These are phyloP conservation scores for Rousettus leschenaultii DNA, from an alignment of 2,113 vertebrate genomes.

Conservation along the genomic window DNA sequence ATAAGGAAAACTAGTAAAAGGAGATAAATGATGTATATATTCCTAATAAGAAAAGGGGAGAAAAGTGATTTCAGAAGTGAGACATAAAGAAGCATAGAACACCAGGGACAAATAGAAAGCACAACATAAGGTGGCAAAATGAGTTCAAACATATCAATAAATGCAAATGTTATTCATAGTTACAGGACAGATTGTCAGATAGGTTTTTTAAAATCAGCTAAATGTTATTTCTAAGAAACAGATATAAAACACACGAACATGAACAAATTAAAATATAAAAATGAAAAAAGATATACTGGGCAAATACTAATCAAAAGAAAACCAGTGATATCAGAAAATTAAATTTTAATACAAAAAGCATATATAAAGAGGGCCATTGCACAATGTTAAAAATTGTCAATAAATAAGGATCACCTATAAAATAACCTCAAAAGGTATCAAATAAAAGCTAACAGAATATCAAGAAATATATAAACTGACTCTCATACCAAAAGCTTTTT, in stretches of 20 bases:
- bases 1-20: not conserved
- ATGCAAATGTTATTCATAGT: not conserved
- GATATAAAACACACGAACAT: not conserved
- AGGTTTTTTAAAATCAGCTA: not conserved
- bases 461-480: not conserved
- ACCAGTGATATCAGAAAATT: not conserved
- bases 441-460: not conserved
- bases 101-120: not conserved
- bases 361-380: not conserved
- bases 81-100: not conserved
- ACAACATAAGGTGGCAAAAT: not conserved
- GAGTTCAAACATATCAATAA: not conserved
- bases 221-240: not conserved
- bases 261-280: not conserved
- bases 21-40: not conserved
- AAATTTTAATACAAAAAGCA: not conserved
- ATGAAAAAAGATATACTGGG: not conserved
- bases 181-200: not conserved
- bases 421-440: not conserved
- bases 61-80: not conserved
- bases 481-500: not conserved
- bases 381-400: not conserved
- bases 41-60: not conserved
- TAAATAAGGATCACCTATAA: not conserved
- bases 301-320: not conserved